A percentile compares a stretch with the other conserved stretches of the same genome.
These are phyloP conservation scores for Gobio gobio DNA, from an alignment of 2,113 vertebrate genomes.

Conservation along the genomic window DNA sequence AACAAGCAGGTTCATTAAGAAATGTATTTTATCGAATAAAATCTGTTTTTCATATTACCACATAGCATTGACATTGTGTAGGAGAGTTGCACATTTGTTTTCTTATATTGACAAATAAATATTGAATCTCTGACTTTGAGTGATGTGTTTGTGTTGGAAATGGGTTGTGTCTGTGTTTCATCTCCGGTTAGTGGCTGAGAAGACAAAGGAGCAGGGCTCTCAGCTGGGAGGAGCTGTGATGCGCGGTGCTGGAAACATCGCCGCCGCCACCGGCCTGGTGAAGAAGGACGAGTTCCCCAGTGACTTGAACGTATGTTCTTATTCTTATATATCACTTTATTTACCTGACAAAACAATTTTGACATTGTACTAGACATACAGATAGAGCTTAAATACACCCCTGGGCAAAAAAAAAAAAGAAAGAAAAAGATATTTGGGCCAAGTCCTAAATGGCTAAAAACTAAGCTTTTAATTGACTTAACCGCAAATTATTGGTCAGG, in stretches of 20 bases:
- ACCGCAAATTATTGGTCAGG: too few species aligned
- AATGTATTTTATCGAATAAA: too few species aligned
- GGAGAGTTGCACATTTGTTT: not conserved
- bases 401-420: too few species aligned
- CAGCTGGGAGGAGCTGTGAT: constrained; percentile 88
- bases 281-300: constrained; percentile 96
- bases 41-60: too few species aligned
- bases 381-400: too few species aligned
- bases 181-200: constrained; percentile 88
- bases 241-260: constrained; percentile 89
- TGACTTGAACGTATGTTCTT: constrained; percentile 87
- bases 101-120: not conserved
- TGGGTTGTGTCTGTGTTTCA: constrained; percentile 3
- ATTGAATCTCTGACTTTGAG: not conserved
- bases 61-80: not conserved
- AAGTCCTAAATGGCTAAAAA: too few species aligned
- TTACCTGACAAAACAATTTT: not conserved
- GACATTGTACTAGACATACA: not conserved
- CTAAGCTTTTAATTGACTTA: too few species aligned
- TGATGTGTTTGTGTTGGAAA: not conserved
- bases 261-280: constrained; percentile 90
- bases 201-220: constrained; percentile 90
- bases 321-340: too few species aligned
- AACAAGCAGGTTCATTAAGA: not conserved
- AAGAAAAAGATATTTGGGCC: too few species aligned